A percentile compares a stretch with the other conserved stretches of the same genome.
Evolutionary conservation across 2,888 invertebrate genomes (phyloP).

Genomic region (Nymphalis c-album): DNA sequence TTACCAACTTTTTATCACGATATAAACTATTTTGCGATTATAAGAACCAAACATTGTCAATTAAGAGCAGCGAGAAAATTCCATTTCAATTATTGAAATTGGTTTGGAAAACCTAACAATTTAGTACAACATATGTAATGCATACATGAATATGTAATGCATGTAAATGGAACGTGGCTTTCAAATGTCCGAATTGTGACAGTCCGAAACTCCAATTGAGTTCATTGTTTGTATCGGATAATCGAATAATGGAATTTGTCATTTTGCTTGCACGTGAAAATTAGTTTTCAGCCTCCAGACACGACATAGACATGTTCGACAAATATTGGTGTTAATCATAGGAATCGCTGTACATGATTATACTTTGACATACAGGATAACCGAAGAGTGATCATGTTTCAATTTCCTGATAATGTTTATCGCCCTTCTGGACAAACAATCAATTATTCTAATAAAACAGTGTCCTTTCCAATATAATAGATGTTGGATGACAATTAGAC

Average conservation of each 20-base stretch:
- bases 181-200: not conserved
- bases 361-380: no score
- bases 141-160: not conserved
- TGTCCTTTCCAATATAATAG: no score
- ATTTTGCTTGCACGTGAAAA: not conserved
- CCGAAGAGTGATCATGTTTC: no score
- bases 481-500: no score
- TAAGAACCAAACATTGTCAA: not conserved
- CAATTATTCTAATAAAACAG: no score
- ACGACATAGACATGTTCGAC: no score
- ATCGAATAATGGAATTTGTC: conserved; percentile 1
- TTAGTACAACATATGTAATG: not conserved
- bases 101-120: not conserved
- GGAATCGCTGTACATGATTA: no score
- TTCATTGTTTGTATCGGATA: conserved; percentile 11
- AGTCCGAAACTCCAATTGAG: not conserved
- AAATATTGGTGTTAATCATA: no score
- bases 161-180: not conserved
- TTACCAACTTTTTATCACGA: no score
- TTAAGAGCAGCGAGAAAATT: not conserved
- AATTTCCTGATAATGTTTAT: no score
- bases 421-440: no score
- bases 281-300: not conserved
- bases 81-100: not conserved
- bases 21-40: not conserved